These are phyloP conservation scores for Trissonchulus latispiculum DNA, from an alignment of 2,888 invertebrate species.

Conservation along the genomic window DNA sequence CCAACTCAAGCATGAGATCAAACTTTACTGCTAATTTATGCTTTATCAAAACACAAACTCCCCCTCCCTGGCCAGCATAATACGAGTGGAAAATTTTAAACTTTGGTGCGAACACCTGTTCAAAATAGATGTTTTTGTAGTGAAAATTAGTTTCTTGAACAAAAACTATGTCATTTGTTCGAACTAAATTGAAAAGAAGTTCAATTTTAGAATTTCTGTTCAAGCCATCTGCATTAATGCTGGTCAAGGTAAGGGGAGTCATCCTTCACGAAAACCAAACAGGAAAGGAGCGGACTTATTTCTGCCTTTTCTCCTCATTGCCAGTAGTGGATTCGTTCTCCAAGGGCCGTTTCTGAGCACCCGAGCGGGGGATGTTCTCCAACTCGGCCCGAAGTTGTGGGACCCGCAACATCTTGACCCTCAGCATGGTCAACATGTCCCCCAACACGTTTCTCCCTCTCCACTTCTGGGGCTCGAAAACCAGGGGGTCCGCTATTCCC, in stretches of 20 bases:
- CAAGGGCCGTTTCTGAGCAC: too few species aligned
- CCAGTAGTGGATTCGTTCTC: too few species aligned
- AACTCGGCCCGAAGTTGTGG: not conserved
- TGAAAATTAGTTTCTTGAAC: not conserved
- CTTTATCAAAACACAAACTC: not conserved
- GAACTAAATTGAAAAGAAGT: not conserved
- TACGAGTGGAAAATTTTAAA: not conserved
- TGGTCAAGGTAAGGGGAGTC: not conserved
- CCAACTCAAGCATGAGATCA: not conserved
- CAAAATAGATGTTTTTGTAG: not conserved
- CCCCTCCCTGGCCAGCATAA: not conserved
- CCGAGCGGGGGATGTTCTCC: not conserved
- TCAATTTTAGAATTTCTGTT: not conserved
- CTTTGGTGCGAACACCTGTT: not conserved
- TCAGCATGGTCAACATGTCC: not conserved
- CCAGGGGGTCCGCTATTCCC: not conserved
- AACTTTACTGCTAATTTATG: not conserved
- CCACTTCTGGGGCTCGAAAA: not conserved
- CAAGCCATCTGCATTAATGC: not conserved
- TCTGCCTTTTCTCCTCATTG: too few species aligned
- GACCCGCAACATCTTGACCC: too few species aligned
- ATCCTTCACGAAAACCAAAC: not conserved
- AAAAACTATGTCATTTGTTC: not conserved
- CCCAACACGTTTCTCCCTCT: not conserved
- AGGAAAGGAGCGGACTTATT: too few species aligned